phyloP scores from a whole-genome alignment of 2,113 vertebrate species.

The Elephantulus edwardii region DNA sequence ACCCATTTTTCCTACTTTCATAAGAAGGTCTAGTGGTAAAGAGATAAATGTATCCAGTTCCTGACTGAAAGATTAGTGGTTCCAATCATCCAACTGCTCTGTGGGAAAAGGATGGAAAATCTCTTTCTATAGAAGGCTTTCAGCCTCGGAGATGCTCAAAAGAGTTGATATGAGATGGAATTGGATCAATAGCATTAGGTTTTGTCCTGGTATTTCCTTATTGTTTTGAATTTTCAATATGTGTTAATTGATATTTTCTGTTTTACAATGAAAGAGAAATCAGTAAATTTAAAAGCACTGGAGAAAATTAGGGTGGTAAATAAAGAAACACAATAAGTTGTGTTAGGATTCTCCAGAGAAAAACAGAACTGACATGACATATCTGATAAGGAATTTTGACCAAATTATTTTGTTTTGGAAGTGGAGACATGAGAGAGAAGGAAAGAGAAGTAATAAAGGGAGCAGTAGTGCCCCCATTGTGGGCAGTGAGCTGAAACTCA shows the following conservation, averaged over 20 bases:
- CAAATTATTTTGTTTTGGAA: conserved; percentile 21
- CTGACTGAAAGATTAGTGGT: no score
- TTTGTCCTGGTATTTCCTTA: no score
- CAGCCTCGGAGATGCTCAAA: no score
- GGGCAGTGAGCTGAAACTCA: background rate
- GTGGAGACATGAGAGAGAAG: background rate
- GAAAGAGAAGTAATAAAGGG: background rate
- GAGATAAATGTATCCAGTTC: no score
- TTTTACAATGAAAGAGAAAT: background rate
- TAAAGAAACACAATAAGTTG: background rate
- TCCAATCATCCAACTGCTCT: no score
- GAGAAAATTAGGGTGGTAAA: background rate
- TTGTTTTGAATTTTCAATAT: background rate
- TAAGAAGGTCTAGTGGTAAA: no score
- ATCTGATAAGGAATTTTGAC: background rate
- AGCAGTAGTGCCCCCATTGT: background rate
- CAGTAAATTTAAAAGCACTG: background rate
- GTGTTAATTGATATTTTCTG: background rate
- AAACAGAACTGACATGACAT: background rate
- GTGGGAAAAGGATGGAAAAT: no score
- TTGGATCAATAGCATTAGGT: no score
- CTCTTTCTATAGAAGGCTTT: no score
- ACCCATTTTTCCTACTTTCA: conserved; percentile 13
- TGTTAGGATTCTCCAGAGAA: background rate
- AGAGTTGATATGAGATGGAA: no score